phyloP scores from a whole-genome alignment of 2,113 vertebrate genomes.

The Pipra filicauda region DNA sequence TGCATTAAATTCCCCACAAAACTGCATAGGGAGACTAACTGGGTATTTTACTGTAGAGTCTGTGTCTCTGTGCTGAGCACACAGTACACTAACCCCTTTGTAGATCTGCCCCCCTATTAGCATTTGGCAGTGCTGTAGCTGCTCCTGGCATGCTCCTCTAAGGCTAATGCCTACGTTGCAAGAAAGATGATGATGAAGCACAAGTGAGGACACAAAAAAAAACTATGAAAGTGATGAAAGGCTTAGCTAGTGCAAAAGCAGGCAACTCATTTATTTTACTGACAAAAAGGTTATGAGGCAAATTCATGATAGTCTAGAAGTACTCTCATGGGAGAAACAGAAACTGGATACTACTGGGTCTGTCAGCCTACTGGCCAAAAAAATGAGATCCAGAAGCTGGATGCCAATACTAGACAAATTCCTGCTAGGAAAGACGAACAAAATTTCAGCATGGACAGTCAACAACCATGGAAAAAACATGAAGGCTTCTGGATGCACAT shows the following conservation, averaged over 20 bases:
- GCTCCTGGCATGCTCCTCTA: background rate
- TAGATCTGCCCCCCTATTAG: background rate
- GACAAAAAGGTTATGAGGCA: conserved; percentile 3
- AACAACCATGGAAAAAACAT: background rate
- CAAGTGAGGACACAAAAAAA: background rate
- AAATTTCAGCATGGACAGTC: background rate
- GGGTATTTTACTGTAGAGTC: background rate
- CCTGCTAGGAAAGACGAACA: background rate
- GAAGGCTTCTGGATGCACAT: background rate
- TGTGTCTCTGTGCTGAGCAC: background rate
- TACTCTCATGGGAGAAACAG: background rate
- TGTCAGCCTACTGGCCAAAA: background rate
- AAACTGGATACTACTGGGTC: background rate
- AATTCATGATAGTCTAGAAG: background rate
- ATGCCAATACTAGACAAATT: background rate
- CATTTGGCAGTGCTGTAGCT: background rate
- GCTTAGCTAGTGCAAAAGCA: background rate
- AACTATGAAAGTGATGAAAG: background rate
- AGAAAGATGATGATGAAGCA: background rate
- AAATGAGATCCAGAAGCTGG: background rate
- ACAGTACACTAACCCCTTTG: background rate
- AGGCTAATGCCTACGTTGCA: background rate
- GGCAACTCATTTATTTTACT: background rate
- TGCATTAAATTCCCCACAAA: background rate
- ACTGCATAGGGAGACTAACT: background rate